Evolutionary conservation across 2,797 vertebrate genomes (phyloP).

Genomic region (Myotis findleyi): DNA sequence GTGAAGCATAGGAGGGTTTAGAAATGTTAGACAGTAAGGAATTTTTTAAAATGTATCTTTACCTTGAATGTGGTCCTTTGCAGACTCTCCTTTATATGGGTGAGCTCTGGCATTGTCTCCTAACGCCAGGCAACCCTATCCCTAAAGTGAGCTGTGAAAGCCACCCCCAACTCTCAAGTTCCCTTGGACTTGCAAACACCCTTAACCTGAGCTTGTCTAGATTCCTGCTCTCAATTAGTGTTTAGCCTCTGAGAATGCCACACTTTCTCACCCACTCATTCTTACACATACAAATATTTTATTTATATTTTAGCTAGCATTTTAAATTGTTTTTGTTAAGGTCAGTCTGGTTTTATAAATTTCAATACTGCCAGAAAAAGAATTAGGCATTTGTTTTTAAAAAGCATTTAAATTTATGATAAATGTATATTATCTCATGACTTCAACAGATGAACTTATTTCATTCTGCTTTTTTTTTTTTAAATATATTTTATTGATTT

Average conservation of each 20-base stretch:
- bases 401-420: conserved; percentile 49
- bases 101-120: background rate
- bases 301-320: conserved; percentile 64
- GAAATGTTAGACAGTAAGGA: background rate
- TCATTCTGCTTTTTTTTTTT: background rate
- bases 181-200: background rate
- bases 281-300: conserved; percentile 37
- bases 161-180: background rate
- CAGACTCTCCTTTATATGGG: background rate
- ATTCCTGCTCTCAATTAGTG: background rate
- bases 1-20: background rate
- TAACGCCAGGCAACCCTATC: background rate
- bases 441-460: background rate
- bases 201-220: background rate
- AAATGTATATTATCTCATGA: conserved; percentile 43
- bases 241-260: conserved; percentile 5
- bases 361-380: conserved; percentile 50
- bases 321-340: conserved; percentile 57
- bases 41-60: background rate
- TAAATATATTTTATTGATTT: too few species aligned
- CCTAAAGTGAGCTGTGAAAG: background rate
- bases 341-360: conserved; percentile 27
- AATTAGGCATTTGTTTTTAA: conserved; percentile 42
- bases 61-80: background rate
- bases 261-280: background rate